These are phyloP conservation scores for Platycnemis pennipes DNA, from an alignment of 2,888 invertebrate species.

Conservation along the genomic window DNA sequence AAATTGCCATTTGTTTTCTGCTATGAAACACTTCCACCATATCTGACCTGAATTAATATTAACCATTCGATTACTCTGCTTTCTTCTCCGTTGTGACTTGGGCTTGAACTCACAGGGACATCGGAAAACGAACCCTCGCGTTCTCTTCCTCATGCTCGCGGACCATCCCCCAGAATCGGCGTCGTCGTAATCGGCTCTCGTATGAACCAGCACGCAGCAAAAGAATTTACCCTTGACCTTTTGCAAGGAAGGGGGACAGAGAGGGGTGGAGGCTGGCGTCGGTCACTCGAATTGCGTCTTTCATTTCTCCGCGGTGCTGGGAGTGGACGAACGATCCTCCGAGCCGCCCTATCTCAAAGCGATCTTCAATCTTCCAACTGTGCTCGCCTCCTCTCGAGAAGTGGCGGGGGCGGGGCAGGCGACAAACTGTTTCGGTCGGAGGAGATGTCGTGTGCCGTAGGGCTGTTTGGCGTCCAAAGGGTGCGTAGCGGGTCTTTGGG, in stretches of 20 bases:
- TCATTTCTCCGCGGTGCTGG: slow-evolving; percentile 23
- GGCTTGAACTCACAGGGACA: no score
- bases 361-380: slow-evolving; percentile 25
- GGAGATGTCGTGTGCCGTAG: neutral
- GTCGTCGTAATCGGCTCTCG: slow-evolving; percentile 23
- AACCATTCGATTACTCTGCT: no score
- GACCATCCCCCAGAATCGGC: neutral
- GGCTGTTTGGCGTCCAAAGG: neutral
- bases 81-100: no score
- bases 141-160: neutral
- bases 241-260: neutral
- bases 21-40: no score
- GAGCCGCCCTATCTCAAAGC: slow-evolving; percentile 4
- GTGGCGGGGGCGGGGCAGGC: neutral
- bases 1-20: no score
- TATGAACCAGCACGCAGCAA: slow-evolving; percentile 1
- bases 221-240: slow-evolving; percentile 67
- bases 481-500: neutral
- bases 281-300: slow-evolving; percentile 50
- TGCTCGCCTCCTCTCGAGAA: slow-evolving; percentile 33
- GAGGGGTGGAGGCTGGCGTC: neutral
- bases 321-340: neutral
- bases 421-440: neutral
- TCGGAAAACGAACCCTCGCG: neutral
- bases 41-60: no score